Base-by-base conservation (phyloP, 2,888 invertebrate species). In the Panopea generosa region DNA sequence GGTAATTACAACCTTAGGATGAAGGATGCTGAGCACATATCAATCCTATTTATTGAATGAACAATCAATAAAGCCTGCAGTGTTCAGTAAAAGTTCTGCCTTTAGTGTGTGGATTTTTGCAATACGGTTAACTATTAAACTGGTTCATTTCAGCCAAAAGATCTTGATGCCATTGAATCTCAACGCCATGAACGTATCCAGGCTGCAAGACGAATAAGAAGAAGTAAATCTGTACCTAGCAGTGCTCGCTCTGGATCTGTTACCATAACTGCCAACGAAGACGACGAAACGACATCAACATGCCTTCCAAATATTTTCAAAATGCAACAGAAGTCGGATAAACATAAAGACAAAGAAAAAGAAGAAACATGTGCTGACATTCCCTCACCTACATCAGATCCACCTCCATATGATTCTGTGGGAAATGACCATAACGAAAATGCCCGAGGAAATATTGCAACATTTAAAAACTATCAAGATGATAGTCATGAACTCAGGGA, bases 261-360 rank as follows among this genome's bases (percentile, higher is more conserved):
- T 50, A 66, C 73, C 24, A 68, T 62, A 26, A 57, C 70, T 47
- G 62, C 49, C 9, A 81, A 80, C 50, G 87, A 86, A 49, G 86
- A 86, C 53, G 87, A 84, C 33, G 72, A 75, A 45, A 80, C 77
- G 38, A 81, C 84, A 29, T 79, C 87, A 81, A 84, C 89, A 83
- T 90, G 90, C 84, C 84, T 90, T 83, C 89, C 89, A 60, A 89
- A 87, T 65, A 89, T 89, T 62, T 87, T 89, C 80, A 87, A 86
- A 77, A 84, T 86, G 84, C 86, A 86, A 63, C 85, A 84, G 66
- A 86, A 85, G 77, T 79, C 86, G 61, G 86, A 86, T 76, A 85
- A 86, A 69, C 79, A 80, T 38, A 74, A 77, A 43, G 78, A 84
- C 24, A 84, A 84, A 56, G 85, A 87, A 33, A 76, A 80, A 47